Percentiles rank a stretch among this genome's conserved stretches.
phyloP scores from a whole-genome alignment of 1,140 invertebrate species.

The Calycopis cecrops region DNA sequence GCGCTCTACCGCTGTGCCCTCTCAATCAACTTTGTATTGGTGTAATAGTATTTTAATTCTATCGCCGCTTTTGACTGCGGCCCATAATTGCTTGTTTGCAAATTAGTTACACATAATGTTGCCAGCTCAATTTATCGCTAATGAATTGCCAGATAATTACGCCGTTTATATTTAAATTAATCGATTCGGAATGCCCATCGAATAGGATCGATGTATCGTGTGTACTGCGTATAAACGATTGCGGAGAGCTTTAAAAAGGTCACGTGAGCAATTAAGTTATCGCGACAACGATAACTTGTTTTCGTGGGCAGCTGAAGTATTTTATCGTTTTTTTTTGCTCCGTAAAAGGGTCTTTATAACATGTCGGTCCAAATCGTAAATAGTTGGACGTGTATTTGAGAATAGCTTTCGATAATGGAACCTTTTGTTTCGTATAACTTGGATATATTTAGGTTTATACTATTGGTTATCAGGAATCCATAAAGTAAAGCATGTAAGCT shows the following conservation, averaged over 20 bases:
- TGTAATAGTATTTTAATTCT: constrained; percentile 73
- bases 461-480: too few relatives aligned
- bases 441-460: too few relatives aligned
- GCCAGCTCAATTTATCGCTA: constrained; percentile 22
- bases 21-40: constrained; percentile 71
- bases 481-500: too few relatives aligned
- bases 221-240: neutral
- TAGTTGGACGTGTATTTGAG: neutral
- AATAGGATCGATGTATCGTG: constrained; percentile 5
- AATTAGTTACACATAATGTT: constrained; percentile 51
- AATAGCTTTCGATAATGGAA: neutral
- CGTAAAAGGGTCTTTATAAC: constrained; percentile 9
- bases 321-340: neutral
- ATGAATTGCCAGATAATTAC: constrained; percentile 26
- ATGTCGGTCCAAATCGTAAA: constrained; percentile 2
- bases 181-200: constrained; percentile 19
- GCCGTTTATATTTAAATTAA: constrained; percentile 23
- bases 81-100: constrained; percentile 58
- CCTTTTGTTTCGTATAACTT: too few relatives aligned
- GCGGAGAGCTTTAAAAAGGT: constrained; percentile 1
- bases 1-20: constrained; percentile 28
- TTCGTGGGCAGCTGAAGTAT: constrained; percentile 4
- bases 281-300: neutral
- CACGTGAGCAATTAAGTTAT: neutral
- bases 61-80: constrained; percentile 63